A percentile compares a stretch with the other conserved stretches of the same genome.
phyloP scores from a whole-genome alignment of 2,888 invertebrate genomes.

The Acronicta alni region DNA sequence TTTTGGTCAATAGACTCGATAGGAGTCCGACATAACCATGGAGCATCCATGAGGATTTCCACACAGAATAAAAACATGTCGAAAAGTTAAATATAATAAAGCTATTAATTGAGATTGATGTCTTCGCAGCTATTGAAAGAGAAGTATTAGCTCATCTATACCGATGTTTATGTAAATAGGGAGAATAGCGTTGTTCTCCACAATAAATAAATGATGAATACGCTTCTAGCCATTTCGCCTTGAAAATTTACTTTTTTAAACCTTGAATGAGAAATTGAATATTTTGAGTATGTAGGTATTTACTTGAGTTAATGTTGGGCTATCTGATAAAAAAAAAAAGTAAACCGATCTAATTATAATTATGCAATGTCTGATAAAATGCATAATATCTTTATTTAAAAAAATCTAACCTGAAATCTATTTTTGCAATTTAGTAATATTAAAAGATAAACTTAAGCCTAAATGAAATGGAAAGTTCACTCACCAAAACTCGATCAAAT shows the following conservation, averaged over 20 bases:
- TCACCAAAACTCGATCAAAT: conserved; percentile 56
- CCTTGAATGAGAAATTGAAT: not conserved
- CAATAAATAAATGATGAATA: conserved; percentile 16
- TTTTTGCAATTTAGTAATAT: too few species aligned
- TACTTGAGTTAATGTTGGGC: not conserved
- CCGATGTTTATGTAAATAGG: conserved; percentile 10
- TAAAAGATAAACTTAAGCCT: too few species aligned
- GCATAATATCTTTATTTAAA: not conserved
- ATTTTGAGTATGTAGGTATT: not conserved
- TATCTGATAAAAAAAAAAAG: too few species aligned
- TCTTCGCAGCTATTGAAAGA: too few species aligned
- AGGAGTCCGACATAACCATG: too few species aligned
- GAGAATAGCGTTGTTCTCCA: conserved; percentile 3
- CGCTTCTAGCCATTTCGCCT: not conserved
- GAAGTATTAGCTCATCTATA: conserved; percentile 1
- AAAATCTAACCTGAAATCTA: not conserved
- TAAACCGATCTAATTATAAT: too few species aligned
- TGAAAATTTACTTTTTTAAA: conserved; percentile 5
- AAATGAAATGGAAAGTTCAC: conserved; percentile 41
- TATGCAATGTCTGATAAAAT: too few species aligned
- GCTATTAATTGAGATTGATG: too few species aligned
- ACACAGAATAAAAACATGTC: too few species aligned
- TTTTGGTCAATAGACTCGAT: too few species aligned
- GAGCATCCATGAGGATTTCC: too few species aligned
- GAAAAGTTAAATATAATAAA: too few species aligned